Base-by-base conservation (phyloP, 2,888 invertebrate species). In the Busseola fusca region DNA sequence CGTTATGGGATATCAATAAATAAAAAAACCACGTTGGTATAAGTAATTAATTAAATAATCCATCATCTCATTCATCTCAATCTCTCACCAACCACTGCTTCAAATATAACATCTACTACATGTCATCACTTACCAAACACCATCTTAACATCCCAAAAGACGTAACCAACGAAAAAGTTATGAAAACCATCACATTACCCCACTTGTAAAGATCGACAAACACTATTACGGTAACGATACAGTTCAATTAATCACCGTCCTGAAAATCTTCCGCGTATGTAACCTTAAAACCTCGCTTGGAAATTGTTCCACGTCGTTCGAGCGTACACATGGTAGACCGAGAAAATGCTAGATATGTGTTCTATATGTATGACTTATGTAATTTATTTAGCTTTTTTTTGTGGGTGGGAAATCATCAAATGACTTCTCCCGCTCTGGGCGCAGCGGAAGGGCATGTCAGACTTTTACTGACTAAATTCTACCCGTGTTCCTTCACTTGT, bases 281-380 rank as follows among this genome's bases (percentile, higher is more conserved):
- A 54, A 64, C 42, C 60, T 64, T 72, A 72, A 64, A 72, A 74
- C 70, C 58, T 57, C 42, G 63, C n/a, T 48, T 64, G 74, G 65
- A 76, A 80, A 74, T 69, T 69, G 86, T 85, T 85, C 80, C 82
- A 78, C 80, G 56, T 78, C 76, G 77, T 81, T 83, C 72, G 72
- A 69, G 78, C 25, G 64, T 69, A 76, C 81, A 76, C 74, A 82
- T 83, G 80, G 79, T 76, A 67, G 72, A 78, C 62, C 69, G 70
- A 75, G 76, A 78, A 80, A 77, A 80, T 76, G 40, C 74, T 69
- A 34, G 2, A 34, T 34, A 72, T 65, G 72, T 67, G 63, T 69
- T 72, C 63, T 57, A 48, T n/a, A n/a, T n/a, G n/a, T n/a, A n/a
- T 42, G 14, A 54, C 63, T 82, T 78, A 84, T 81, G 68, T 77